Percentiles rank a stretch among this genome's conserved stretches.
Evolutionary conservation across 1,140 invertebrate species (phyloP).

Genomic region (Colletes latitarsis): DNA sequence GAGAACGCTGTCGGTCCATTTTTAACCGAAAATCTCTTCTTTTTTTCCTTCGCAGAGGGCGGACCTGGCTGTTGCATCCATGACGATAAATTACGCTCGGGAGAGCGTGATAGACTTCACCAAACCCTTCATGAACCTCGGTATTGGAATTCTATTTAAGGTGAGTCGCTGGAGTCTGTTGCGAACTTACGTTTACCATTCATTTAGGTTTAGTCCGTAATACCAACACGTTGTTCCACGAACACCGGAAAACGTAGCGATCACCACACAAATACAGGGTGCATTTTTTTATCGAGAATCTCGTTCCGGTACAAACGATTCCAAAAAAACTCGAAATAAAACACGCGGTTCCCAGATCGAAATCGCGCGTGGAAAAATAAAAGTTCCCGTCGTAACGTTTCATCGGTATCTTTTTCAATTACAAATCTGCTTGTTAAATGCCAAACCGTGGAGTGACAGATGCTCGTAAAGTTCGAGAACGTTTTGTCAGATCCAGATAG

Average conservation of each 20-base stretch:
- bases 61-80: conserved; percentile 89
- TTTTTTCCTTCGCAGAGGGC: conserved; percentile 83
- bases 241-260: neutral
- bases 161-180: conserved; percentile 72
- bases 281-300: neutral
- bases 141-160: conserved; percentile 92
- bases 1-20: neutral
- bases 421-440: too few relatives aligned
- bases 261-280: neutral
- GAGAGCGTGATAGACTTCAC: conserved; percentile 95
- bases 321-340: too few relatives aligned
- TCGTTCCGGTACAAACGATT: neutral
- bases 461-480: too few relatives aligned
- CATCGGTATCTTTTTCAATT: too few relatives aligned
- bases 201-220: neutral
- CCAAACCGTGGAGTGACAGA: too few relatives aligned
- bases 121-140: conserved; percentile 93
- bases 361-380: too few relatives aligned
- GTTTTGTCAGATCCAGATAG: too few relatives aligned
- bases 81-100: conserved; percentile 93
- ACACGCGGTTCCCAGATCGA: too few relatives aligned
- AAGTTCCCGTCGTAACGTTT: too few relatives aligned
- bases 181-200: neutral
- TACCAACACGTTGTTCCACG: neutral
- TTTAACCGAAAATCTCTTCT: neutral